These are phyloP conservation scores for Brachycybe producta DNA, from an alignment of 2,888 invertebrate species.

Conservation along the genomic window DNA sequence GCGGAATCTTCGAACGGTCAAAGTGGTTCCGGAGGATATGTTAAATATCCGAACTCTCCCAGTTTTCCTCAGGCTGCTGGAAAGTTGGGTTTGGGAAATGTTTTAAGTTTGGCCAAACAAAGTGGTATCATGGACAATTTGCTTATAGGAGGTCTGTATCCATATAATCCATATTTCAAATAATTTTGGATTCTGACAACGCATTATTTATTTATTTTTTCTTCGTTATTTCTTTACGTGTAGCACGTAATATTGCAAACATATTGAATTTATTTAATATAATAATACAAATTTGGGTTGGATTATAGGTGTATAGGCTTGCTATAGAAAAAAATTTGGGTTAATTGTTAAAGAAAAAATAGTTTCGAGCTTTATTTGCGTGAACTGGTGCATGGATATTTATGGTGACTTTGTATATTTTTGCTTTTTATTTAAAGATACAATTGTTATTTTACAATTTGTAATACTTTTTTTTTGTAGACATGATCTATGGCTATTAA, in stretches of 20 bases:
- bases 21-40: not conserved
- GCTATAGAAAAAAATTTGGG: too few relatives aligned
- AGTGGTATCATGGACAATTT: constrained; percentile 13
- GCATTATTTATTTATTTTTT: not conserved
- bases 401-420: too few relatives aligned
- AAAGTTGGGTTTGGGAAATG: constrained; percentile 7
- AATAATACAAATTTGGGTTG: too few relatives aligned
- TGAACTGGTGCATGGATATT: too few relatives aligned
- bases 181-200: not conserved
- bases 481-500: too few relatives aligned
- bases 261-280: not conserved
- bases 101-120: constrained; percentile 12
- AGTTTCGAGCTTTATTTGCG: too few relatives aligned
- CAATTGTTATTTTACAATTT: too few relatives aligned
- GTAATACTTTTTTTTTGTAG: too few relatives aligned
- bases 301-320: too few relatives aligned
- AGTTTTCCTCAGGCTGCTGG: constrained; percentile 8
- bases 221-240: not conserved
- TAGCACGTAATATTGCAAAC: not conserved
- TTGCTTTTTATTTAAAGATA: too few relatives aligned
- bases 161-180: not conserved
- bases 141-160: constrained; percentile 14
- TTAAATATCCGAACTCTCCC: constrained; percentile 1
- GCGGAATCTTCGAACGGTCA: too few relatives aligned
- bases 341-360: too few relatives aligned